A percentile compares a stretch with the other conserved stretches of the same genome.
Conservation (phyloP, 1,140 invertebrate species). For the Bombus superbus region DNA sequence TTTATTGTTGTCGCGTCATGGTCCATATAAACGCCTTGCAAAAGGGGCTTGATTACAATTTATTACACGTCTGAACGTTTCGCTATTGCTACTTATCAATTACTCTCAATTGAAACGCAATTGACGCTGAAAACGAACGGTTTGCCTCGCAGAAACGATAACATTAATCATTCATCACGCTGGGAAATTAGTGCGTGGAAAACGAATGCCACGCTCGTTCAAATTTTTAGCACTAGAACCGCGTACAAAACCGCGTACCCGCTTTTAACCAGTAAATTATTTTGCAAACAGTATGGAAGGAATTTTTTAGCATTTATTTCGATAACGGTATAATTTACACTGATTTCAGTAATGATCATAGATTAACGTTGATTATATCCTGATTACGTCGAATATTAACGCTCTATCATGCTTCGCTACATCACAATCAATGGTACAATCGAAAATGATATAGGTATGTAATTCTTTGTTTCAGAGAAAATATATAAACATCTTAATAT, state of each 20-base stretch:
- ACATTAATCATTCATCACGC: slow-evolving; percentile 27
- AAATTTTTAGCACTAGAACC: not conserved
- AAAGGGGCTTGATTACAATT: slow-evolving; percentile 35
- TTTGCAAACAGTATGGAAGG: not conserved
- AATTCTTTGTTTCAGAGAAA: not conserved
- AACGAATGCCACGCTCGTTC: not conserved
- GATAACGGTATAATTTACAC: not conserved
- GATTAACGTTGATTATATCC: not conserved
- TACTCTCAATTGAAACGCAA: slow-evolving; percentile 51
- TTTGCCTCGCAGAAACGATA: slow-evolving; percentile 27
- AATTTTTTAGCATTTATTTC: not conserved
- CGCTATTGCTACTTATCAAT: slow-evolving; percentile 46
- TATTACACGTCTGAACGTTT: slow-evolving; percentile 36
- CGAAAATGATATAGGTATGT: not conserved
- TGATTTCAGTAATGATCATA: not conserved
- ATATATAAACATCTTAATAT: too few species aligned
- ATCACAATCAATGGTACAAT: not conserved
- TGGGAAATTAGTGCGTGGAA: slow-evolving; percentile 17
- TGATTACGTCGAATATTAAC: not conserved
- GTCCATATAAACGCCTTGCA: slow-evolving; percentile 13
- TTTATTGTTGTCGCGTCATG: slow-evolving; percentile 36
- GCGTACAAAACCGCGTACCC: not conserved
- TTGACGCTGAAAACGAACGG: slow-evolving; percentile 26
- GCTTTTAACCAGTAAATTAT: not conserved
- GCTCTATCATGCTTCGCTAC: too few species aligned